phyloP scores from a whole-genome alignment of 2,113 vertebrate species.

The Micronisus gabar region DNA sequence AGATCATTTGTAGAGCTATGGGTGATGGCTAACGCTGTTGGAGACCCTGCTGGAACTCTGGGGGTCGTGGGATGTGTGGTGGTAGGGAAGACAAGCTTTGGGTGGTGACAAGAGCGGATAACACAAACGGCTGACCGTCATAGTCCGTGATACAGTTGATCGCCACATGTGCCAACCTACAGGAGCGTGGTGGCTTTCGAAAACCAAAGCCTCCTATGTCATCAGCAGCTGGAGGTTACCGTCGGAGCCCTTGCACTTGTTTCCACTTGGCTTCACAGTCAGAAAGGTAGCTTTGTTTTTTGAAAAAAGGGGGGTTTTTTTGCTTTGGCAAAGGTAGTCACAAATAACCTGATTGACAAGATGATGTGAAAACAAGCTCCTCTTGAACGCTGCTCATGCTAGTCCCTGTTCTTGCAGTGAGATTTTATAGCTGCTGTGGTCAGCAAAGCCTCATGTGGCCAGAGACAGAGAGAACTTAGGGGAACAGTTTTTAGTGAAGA shows the following conservation, averaged over 20 bases:
- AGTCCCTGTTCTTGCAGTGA: not conserved
- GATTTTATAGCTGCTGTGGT: not conserved
- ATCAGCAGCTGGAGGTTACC: not conserved
- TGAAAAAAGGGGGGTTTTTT: not conserved
- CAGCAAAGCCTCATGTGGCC: not conserved
- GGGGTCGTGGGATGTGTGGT: not conserved
- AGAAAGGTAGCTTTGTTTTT: not conserved
- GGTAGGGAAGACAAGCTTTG: not conserved
- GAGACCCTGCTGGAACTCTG: not conserved
- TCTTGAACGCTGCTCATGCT: not conserved
- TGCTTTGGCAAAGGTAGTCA: not conserved
- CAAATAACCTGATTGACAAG: constrained; percentile 1
- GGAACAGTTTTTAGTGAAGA: not conserved
- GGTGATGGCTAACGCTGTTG: not conserved
- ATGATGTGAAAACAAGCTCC: not conserved
- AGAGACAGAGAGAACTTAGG: not conserved
- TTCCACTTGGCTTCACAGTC: not conserved
- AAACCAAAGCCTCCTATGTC: not conserved
- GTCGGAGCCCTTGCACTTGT: not conserved
- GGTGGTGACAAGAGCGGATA: not conserved
- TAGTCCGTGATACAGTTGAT: not conserved
- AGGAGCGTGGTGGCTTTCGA: not conserved
- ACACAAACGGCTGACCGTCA: not conserved
- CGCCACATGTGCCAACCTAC: not conserved
- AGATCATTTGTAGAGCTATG: not conserved